Percentiles rank a stretch among this genome's conserved stretches.
Evolutionary conservation across 2,113 vertebrate species (phyloP).

Genomic region (Spermophilus dauricus): DNA sequence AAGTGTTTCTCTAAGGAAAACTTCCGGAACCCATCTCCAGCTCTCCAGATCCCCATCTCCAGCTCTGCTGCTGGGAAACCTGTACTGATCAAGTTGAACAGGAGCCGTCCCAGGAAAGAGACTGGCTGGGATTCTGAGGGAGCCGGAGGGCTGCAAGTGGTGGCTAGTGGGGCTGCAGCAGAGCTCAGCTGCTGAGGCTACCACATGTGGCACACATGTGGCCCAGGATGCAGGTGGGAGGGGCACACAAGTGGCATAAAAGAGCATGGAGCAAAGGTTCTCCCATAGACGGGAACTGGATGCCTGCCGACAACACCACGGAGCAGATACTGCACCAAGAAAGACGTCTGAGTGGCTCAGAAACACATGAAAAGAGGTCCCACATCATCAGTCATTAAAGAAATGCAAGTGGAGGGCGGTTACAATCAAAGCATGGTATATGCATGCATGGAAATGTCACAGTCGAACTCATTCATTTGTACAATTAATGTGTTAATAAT

Average conservation of each 20-base stretch:
- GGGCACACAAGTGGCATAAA: neutral
- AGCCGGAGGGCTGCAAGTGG: accelerated
- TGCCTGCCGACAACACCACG: neutral
- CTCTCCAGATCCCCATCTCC: neutral
- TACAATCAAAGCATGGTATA: neutral
- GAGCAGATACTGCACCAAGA: neutral
- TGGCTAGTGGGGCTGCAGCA: accelerated
- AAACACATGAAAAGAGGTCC: neutral
- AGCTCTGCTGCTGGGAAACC: neutral
- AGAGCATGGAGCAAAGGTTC: neutral
- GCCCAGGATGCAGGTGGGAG: accelerated
- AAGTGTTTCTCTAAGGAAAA: neutral
- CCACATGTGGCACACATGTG: neutral
- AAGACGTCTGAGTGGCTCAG: neutral
- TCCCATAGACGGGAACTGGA: neutral
- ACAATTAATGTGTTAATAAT: no score
- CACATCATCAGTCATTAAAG: neutral
- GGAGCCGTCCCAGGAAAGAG: neutral
- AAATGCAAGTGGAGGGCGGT: neutral
- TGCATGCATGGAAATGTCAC: no score
- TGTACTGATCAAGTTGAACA: accelerated
- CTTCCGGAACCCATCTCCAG: accelerated
- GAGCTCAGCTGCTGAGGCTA: neutral
- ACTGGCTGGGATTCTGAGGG: neutral
- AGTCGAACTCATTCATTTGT: no score